A percentile compares a stretch with the other conserved stretches of the same genome.
phyloP scores from a whole-genome alignment of 2,113 vertebrate genomes.

The Aptenodytes forsteri region DNA sequence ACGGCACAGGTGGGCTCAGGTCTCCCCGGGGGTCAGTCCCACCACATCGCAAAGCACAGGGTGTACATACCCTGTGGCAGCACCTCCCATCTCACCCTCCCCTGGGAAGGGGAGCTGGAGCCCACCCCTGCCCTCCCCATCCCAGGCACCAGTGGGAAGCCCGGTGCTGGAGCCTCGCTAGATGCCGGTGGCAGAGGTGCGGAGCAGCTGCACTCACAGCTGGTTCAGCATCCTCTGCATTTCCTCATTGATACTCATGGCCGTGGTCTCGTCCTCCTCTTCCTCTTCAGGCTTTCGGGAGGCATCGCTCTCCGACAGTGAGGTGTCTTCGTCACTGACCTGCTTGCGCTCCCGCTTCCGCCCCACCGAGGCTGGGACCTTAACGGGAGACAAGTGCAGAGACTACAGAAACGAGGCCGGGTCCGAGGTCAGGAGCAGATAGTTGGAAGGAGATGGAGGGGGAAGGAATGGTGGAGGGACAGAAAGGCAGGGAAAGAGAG shows the following conservation, averaged over 20 bases:
- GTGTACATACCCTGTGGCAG: accelerated
- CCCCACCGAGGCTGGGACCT: slow-evolving; percentile 81
- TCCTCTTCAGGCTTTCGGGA: slow-evolving; percentile 74
- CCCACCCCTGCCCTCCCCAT: not conserved
- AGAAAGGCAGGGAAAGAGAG: slow-evolving; percentile 18
- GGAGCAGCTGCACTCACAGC: slow-evolving; percentile 81
- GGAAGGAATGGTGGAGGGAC: not conserved
- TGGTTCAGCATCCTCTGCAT: slow-evolving; percentile 98
- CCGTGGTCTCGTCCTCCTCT: slow-evolving; percentile 79
- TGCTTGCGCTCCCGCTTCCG: slow-evolving; percentile 83
- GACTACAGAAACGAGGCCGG: slow-evolving; percentile 81
- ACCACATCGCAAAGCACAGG: not conserved
- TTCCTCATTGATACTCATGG: slow-evolving; percentile 93
- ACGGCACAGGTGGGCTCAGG: accelerated
- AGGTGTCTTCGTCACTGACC: slow-evolving; percentile 81
- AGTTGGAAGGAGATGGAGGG: slow-evolving; percentile 46
- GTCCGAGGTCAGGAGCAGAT: slow-evolving; percentile 60
- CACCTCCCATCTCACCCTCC: not conserved
- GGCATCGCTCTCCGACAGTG: slow-evolving; percentile 75
- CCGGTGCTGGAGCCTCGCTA: not conserved
- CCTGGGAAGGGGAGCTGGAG: accelerated
- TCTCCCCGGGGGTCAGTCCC: not conserved
- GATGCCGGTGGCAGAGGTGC: accelerated
- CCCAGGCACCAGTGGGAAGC: not conserved
- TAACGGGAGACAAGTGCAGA: slow-evolving; percentile 84